Evolutionary conservation across 2,797 vertebrate species (phyloP).

Genomic region (Loris lydekkerianus): DNA sequence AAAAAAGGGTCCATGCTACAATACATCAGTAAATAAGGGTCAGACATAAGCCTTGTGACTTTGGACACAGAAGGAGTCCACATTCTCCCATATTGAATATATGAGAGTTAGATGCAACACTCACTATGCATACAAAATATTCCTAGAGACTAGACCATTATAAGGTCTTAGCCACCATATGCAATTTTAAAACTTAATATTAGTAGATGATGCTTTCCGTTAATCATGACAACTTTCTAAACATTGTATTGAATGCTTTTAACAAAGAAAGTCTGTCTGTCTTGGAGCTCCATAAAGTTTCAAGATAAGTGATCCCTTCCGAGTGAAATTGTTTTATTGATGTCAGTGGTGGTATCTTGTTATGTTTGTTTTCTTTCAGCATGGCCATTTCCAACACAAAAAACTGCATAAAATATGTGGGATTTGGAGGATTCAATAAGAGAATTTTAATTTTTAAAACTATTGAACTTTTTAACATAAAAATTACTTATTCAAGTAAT

Average conservation of each 20-base stretch:
- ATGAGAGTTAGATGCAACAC: not conserved
- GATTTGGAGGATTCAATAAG: not conserved
- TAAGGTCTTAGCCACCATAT: not conserved
- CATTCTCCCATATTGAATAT: not conserved
- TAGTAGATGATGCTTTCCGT: not conserved
- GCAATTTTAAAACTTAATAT: not conserved
- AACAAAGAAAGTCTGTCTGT: not conserved
- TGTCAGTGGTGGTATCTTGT: not conserved
- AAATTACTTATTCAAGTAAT: conserved; percentile 33
- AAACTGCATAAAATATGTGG: not conserved
- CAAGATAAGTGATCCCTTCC: not conserved
- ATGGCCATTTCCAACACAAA: not conserved
- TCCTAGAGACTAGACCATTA: not conserved
- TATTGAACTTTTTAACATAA: conserved; percentile 15
- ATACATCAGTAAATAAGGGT: not conserved
- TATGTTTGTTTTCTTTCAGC: not conserved
- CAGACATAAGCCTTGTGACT: not conserved
- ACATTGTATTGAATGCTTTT: not conserved
- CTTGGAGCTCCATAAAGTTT: not conserved
- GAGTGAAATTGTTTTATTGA: conserved; percentile 14
- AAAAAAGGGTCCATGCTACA: not conserved
- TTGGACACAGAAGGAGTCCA: not conserved
- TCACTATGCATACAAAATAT: not conserved
- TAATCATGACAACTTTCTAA: not conserved
- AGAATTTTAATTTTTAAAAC: not conserved